phyloP scores from a whole-genome alignment of 2,888 invertebrate species.

The Dasysyrphus albostriatus region DNA sequence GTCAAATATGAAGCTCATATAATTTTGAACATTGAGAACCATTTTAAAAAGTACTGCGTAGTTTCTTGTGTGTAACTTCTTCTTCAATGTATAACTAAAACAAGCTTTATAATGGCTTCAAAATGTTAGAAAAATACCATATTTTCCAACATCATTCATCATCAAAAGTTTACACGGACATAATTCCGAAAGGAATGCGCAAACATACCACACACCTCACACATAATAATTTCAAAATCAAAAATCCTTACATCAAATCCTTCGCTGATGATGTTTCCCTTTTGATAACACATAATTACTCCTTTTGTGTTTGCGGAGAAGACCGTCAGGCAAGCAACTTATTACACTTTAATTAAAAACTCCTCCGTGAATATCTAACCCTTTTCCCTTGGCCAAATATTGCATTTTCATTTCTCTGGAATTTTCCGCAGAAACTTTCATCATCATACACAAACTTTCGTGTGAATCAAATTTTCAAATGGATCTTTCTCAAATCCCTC shows the following conservation, averaged over 20 bases:
- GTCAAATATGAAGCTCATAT: too few species aligned
- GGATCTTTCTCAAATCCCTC: neutral
- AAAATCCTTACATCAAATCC: neutral
- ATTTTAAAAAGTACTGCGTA: too few species aligned
- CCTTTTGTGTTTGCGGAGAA: neutral
- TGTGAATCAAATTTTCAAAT: constrained; percentile 37
- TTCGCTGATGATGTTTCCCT: neutral
- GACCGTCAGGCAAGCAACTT: neutral
- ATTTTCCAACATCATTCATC: neutral
- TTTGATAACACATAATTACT: neutral
- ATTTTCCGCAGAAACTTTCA: constrained; percentile 17
- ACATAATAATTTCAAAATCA: neutral
- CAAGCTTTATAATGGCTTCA: neutral
- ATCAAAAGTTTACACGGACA: neutral
- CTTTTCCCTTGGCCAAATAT: constrained; percentile 12
- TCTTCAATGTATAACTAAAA: neutral
- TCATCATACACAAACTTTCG: constrained; percentile 4
- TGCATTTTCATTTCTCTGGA: constrained; percentile 16
- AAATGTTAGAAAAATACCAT: neutral
- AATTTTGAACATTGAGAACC: too few species aligned
- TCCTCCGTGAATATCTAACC: constrained; percentile 13
- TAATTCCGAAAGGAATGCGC: neutral
- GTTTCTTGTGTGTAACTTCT: neutral
- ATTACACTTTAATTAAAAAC: constrained; percentile 34
- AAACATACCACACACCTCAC: neutral